phyloP scores from a whole-genome alignment of 2,797 vertebrate genomes.

The Ara ararauna region DNA sequence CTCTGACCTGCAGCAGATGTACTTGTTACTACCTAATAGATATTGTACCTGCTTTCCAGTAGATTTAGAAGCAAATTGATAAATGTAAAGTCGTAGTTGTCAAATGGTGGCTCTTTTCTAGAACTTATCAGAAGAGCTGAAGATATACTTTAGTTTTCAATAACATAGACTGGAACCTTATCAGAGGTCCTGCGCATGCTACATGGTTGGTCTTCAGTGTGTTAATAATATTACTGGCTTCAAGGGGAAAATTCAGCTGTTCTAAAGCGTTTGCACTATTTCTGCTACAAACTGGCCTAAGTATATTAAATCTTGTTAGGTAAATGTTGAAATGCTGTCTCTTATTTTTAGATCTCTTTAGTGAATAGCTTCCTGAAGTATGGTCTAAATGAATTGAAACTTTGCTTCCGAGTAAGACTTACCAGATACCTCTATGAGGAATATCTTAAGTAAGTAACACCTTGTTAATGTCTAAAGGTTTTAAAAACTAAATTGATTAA shows the following conservation, averaged over 20 bases:
- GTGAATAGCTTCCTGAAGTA: slow-evolving; percentile 98
- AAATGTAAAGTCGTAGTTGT: neutral
- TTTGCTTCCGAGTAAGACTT: slow-evolving; percentile 92
- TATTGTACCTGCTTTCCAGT: neutral
- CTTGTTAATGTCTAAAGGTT: neutral
- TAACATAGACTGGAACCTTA: neutral
- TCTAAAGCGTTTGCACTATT: neutral
- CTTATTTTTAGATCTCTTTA: slow-evolving; percentile 88
- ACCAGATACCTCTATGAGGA: slow-evolving; percentile 94
- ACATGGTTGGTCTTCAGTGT: neutral
- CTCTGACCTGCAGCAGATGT: neutral
- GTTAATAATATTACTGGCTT: neutral
- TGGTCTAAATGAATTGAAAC: slow-evolving; percentile 93
- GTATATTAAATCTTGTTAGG: neutral
- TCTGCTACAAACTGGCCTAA: neutral
- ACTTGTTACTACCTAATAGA: neutral
- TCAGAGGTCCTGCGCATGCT: neutral
- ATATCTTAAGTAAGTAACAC: slow-evolving; percentile 91
- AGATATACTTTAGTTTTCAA: neutral
- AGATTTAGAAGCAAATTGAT: neutral
- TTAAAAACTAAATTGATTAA: neutral
- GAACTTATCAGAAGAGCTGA: neutral
- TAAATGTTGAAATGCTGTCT: neutral
- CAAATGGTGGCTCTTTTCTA: neutral
- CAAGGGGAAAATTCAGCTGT: neutral